These are phyloP conservation scores for Drosophila infuscata DNA, from an alignment of 2,888 invertebrate species.

Conservation along the genomic window DNA sequence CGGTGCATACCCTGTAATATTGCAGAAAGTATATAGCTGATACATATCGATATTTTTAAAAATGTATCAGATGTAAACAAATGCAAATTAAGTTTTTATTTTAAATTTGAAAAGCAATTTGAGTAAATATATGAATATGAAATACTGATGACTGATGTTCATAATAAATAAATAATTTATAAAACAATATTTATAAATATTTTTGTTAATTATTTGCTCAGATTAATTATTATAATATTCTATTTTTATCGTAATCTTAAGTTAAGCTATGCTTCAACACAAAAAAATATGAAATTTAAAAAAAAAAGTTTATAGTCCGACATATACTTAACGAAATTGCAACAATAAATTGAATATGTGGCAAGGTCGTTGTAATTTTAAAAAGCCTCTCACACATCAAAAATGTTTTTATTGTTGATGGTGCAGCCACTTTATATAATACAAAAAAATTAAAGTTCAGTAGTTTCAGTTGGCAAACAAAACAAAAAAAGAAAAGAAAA, in stretches of 20 bases:
- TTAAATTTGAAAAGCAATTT: neutral
- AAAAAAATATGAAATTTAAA: neutral
- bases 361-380: neutral
- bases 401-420: neutral
- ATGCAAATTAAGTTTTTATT: neutral
- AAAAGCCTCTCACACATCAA: neutral
- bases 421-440: neutral
- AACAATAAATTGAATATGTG: neutral
- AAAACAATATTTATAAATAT: no score
- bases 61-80: neutral
- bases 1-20: constrained; percentile 18
- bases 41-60: no score
- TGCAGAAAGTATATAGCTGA: no score
- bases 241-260: neutral
- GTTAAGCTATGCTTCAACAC: neutral
- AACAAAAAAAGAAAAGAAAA: neutral
- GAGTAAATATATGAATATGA: neutral
- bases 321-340: neutral
- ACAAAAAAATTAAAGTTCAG: neutral
- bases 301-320: neutral
- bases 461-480: neutral
- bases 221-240: neutral
- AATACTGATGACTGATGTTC: neutral
- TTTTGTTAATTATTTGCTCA: neutral
- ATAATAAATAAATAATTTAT: neutral